These are phyloP conservation scores for Rhyacophila evoluta DNA, from an alignment of 2,888 invertebrate species.

Conservation along the genomic window DNA sequence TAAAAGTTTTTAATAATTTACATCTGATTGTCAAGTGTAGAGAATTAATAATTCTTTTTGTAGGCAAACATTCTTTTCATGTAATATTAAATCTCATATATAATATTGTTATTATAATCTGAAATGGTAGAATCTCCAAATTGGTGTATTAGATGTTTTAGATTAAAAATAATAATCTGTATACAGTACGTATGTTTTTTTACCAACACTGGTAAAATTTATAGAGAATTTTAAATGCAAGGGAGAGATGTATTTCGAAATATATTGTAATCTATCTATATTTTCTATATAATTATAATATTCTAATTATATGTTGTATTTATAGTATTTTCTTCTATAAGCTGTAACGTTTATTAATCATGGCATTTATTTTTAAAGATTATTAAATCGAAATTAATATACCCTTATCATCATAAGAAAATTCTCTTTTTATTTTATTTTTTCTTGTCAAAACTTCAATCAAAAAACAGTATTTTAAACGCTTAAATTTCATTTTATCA, in stretches of 20 bases:
- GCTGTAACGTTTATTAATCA: neutral
- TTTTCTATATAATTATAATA: neutral
- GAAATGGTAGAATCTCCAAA: slow-evolving; percentile 16
- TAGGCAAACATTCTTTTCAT: neutral
- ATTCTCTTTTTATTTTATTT: too few species aligned
- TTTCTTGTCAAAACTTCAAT: too few species aligned
- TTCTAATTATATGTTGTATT: slow-evolving; percentile 1
- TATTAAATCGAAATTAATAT: neutral
- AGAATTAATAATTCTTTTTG: neutral
- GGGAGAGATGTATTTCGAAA: neutral
- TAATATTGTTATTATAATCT: neutral
- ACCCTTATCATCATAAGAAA: too few species aligned
- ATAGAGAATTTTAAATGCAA: neutral
- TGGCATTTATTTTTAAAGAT: neutral
- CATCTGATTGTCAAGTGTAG: slow-evolving; percentile 1
- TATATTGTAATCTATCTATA: neutral
- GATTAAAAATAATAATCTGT: neutral
- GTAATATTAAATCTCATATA: neutral
- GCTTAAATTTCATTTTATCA: too few species aligned
- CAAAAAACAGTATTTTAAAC: too few species aligned
- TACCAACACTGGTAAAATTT: neutral
- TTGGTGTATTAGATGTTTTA: slow-evolving; percentile 8
- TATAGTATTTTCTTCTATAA: slow-evolving; percentile 6
- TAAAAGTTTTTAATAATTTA: neutral
- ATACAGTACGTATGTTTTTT: neutral